Evolutionary conservation across 2,888 invertebrate species (phyloP), one percentile per base, ranked within the genome.

Genomic region (Drosophila nr. medialis): DNA sequence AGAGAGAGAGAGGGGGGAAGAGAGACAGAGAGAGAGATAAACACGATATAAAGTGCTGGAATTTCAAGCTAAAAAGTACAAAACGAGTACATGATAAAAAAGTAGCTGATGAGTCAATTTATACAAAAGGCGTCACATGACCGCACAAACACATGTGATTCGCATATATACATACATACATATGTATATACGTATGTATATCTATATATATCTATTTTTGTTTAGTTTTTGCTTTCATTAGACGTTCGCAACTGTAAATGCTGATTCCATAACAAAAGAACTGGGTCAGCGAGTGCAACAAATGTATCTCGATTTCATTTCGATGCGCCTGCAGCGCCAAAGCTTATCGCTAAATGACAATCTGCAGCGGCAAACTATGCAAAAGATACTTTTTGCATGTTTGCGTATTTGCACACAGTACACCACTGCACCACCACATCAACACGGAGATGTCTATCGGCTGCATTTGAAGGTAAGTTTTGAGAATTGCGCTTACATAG

Each of bases 251-350:
- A 56, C 49, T 65, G 71, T 38, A 36, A 60, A 45, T 49, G 75
- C 24, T 32, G 32, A 42, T 61, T 13, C n/a, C 11, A 18, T 36
- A 61, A 77, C 68, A 86, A 90, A 70, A 66, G 54, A 86, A 88
- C 71, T 90, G 81, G 90, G 86, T 86, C 86, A 89, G 63, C 63
- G 66, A 45, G 64, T 45, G 34, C 18, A 24, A 90, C 90, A 86
- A 89, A 86, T 81, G 86, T 90, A 86, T 90, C 90, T 86, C 77
- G 90, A 86, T 86, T 86, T 81, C 77, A 89, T 88, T 86, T 77
- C 64, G 76, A 75, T 83, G 81, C 58, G 80, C 80, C 73, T 68
- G 59, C 80, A 71, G 87, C 69, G 30, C 38, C n/a, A 11, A n/a
- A 18, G 53, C 77, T 83, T 86, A 86, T 86, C 86, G 64, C 70